phyloP scores from a whole-genome alignment of 2,888 invertebrate genomes.

The Lasioglossum leucozonium region DNA sequence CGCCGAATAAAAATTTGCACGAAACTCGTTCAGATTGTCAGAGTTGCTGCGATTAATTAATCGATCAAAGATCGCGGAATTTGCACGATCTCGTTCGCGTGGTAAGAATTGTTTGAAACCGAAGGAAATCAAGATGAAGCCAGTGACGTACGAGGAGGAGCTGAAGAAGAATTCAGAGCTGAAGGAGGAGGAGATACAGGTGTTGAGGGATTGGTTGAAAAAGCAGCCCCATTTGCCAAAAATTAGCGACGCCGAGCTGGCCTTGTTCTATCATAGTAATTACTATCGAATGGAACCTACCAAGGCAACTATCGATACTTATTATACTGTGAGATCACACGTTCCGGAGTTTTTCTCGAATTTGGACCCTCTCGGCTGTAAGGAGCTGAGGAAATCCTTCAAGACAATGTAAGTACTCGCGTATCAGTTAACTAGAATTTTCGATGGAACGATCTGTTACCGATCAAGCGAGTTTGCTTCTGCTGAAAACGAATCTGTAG shows the following conservation, averaged over 20 bases:
- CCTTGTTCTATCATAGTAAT: slow-evolving; percentile 90
- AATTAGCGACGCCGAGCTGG: slow-evolving; percentile 87
- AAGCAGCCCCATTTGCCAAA: slow-evolving; percentile 89
- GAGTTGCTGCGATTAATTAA: too few relatives aligned
- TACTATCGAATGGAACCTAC: slow-evolving; percentile 89
- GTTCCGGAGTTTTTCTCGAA: slow-evolving; percentile 84
- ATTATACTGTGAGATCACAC: slow-evolving; percentile 88
- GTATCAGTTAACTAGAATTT: neutral
- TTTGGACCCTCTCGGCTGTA: slow-evolving; percentile 85
- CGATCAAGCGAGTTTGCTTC: neutral
- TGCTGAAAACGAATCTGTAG: neutral
- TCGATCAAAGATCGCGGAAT: neutral
- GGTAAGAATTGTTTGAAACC: neutral
- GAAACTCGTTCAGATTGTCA: too few relatives aligned
- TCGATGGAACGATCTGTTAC: neutral
- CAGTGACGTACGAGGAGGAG: slow-evolving; percentile 85
- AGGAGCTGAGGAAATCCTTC: slow-evolving; percentile 85
- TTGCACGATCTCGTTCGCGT: neutral
- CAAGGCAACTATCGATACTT: slow-evolving; percentile 89
- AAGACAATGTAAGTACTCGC: slow-evolving; percentile 85
- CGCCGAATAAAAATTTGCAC: neutral
- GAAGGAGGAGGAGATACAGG: slow-evolving; percentile 87
- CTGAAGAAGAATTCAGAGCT: slow-evolving; percentile 88
- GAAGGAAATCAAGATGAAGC: slow-evolving; percentile 38
- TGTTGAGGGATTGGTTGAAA: slow-evolving; percentile 87